Conservation (phyloP, 2,797 vertebrate species). For the Falco cherrug region DNA sequence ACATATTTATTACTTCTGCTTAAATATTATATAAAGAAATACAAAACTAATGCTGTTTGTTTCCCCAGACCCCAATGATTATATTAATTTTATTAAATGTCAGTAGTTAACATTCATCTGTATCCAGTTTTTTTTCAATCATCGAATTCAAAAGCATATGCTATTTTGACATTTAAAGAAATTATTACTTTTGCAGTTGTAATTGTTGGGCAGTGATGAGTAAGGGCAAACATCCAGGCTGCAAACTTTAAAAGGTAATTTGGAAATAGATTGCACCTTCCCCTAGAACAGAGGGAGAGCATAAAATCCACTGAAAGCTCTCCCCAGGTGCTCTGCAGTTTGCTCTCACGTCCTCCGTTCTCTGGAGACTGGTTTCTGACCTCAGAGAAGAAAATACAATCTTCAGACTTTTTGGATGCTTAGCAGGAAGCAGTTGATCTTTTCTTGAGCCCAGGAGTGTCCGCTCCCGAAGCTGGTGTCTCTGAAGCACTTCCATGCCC, state of each 20-base stretch:
- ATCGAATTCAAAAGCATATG: not conserved
- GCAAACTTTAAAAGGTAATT: constrained; percentile 2
- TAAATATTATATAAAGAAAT: constrained; percentile 34
- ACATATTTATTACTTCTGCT: constrained; percentile 28
- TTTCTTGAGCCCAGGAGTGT: not conserved
- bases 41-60: not conserved
- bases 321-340: not conserved
- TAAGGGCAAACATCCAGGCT: not conserved
- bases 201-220: constrained; percentile 20
- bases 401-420: not conserved
- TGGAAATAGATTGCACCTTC: not conserved
- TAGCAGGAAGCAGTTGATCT: not conserved
- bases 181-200: constrained; percentile 28
- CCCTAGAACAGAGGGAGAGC: not conserved
- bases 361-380: not conserved
- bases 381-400: not conserved
- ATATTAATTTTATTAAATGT: constrained; percentile 12
- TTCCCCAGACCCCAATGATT: not conserved
- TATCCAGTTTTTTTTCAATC: constrained; percentile 36
- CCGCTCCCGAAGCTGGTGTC: fast-evolving
- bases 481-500: not conserved
- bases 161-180: constrained; percentile 44
- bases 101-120: not conserved
- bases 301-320: not conserved
- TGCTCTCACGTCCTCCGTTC: not conserved